Conservation (phyloP, 2,113 vertebrate species). For the rat (Rattus norvegicus) region GRCr8 NC_086024.1:63109501-63110000, state of each 20-base stretch:
- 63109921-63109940: neutral
- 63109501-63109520: neutral
- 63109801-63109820: neutral
- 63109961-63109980: neutral
- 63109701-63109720: neutral
- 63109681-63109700: neutral
- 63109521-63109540: neutral
- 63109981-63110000: neutral
- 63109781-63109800: neutral
- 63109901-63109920: neutral
- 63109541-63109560: neutral
- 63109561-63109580: neutral
- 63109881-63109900: too few species aligned
- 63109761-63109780: neutral
- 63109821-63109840: neutral
- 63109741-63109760: neutral
- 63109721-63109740: neutral
- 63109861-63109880: neutral
- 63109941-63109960: neutral
- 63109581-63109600: neutral
- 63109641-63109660: neutral
- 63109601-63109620: neutral
- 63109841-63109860: neutral
- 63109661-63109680: neutral
- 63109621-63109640: neutral